Base-by-base conservation (phyloP, 2,797 vertebrate species). In the Semotilus atromaculatus region DNA sequence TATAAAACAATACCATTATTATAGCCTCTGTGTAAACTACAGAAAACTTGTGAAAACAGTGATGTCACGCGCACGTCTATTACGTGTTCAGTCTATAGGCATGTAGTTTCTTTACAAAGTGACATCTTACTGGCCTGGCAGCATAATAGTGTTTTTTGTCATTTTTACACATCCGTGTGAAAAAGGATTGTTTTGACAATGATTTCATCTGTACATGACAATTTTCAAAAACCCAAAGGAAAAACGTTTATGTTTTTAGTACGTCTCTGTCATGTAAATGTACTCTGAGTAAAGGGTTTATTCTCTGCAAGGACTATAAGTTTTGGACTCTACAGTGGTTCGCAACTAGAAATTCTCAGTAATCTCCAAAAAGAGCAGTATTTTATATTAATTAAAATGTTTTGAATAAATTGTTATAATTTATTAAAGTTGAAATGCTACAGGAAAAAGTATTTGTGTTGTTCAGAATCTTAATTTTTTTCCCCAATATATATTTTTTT, bases 191-290 rank as follows among this genome's bases (percentile, higher is more conserved):
- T 60, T 26, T 26, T 60, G n/a, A 26, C 55, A n/a, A 11, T 0
- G 58, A 11, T 11, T 23, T 9, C 0, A 0, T n/a, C 1, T n/a
- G 1, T 26, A 13, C 55, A 1, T 5, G 1, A 26, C 23, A 51
- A 51, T 51, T 18, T 51, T 19, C 16, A 51, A 53, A 26, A 60
- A 10, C 23, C 1, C 53, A 10, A 23, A 55, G 21, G 8, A 55
- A n/a, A n/a, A 58, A 58, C 3, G 0, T 58, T 10, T 4, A 4
- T 0, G 55, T n/a, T n/a, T 58, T 11, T n/a, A 58, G 23, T n/a
- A 5, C 1, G 4, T 58, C 0, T 3, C 10, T n/a, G 9, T n/a
- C 55, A 0, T n/a, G 9, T 58, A 5, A n/a, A 11, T 23, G 3
- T 23, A 23, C 21, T 48, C 43, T 16, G 3, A 76, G 55, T 74